A percentile compares a stretch with the other conserved stretches of the same genome.
These are phyloP conservation scores for Microchirus variegatus DNA, from an alignment of 2,797 vertebrate genomes.

Conservation along the genomic window DNA sequence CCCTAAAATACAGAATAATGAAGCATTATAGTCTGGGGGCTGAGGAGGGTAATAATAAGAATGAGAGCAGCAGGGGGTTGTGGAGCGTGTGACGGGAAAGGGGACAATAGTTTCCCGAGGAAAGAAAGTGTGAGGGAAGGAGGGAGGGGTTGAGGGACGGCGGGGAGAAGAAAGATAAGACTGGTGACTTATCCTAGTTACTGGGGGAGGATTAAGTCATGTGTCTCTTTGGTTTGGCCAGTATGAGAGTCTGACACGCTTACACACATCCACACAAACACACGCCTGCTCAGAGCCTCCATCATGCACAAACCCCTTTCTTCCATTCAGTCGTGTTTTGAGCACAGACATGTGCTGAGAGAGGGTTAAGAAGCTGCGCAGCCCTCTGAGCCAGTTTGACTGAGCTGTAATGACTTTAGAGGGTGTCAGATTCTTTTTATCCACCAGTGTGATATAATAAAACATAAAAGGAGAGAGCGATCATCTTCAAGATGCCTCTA, in stretches of 20 bases:
- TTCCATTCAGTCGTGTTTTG: conserved; percentile 39
- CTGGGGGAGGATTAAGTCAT: conserved; percentile 75
- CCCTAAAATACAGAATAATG: conserved; percentile 71
- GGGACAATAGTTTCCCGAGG: conserved; percentile 65
- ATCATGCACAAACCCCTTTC: conserved; percentile 5
- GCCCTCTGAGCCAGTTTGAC: conserved; percentile 67
- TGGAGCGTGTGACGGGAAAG: conserved; percentile 34
- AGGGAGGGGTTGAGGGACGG: conserved; percentile 3
- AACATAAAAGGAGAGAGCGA: conserved; percentile 49
- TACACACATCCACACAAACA: conserved; percentile 16
- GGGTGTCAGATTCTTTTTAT: conserved; percentile 71
- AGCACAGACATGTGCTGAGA: conserved; percentile 58
- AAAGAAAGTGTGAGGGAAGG: conserved; percentile 59
- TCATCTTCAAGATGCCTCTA: conserved; percentile 48
- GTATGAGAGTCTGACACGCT: conserved; percentile 13
- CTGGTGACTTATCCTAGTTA: conserved; percentile 74
- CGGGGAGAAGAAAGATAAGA: conserved; percentile 56
- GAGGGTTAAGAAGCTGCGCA: conserved; percentile 68
- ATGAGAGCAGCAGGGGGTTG: conserved; percentile 22
- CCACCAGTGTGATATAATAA: conserved; percentile 71
- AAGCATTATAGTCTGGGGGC: conserved; percentile 64
- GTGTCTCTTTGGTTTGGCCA: conserved; percentile 54
- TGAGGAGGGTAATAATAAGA: conserved; percentile 64
- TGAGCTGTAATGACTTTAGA: conserved; percentile 73
- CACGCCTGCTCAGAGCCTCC: conserved; percentile 20